Evolutionary conservation across 2,888 invertebrate species (phyloP).

Genomic region (Microctonus brassicae): DNA sequence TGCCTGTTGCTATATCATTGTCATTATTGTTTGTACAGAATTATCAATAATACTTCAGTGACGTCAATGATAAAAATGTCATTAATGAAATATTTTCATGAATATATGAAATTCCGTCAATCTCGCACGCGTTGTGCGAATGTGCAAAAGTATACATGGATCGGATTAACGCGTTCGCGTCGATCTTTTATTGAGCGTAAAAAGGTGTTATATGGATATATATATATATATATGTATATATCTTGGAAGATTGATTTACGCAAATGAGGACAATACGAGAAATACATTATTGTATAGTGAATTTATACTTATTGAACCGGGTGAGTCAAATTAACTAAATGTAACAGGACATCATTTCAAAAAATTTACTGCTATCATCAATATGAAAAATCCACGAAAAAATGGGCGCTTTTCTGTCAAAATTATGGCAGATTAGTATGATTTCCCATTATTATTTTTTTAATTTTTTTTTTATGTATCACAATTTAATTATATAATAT

Average conservation of each 20-base stretch:
- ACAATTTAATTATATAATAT: conserved; percentile 36
- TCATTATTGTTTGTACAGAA: conserved; percentile 34
- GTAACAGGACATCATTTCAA: not conserved
- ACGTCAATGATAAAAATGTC: not conserved
- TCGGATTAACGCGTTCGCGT: conserved; percentile 23
- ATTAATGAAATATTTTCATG: not conserved
- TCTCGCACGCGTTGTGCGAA: not conserved
- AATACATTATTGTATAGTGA: not conserved
- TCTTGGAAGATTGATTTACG: not conserved
- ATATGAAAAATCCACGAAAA: not conserved
- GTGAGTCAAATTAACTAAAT: not conserved
- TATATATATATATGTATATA: too few relatives aligned
- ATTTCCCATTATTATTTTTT: not conserved
- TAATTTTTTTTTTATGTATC: conserved; percentile 27
- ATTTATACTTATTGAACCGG: not conserved
- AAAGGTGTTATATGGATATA: not conserved
- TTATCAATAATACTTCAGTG: conserved; percentile 15
- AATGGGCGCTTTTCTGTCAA: not conserved
- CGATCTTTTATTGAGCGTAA: conserved; percentile 17
- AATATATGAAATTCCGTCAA: not conserved
- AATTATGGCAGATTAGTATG: not conserved
- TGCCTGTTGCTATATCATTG: conserved; percentile 38
- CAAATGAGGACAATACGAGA: not conserved
- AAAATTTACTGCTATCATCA: not conserved
- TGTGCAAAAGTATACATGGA: conserved; percentile 7